A percentile compares a stretch with the other conserved stretches of the same genome.
Conservation (phyloP, 2,113 vertebrate genomes). For the Meles meles region DNA sequence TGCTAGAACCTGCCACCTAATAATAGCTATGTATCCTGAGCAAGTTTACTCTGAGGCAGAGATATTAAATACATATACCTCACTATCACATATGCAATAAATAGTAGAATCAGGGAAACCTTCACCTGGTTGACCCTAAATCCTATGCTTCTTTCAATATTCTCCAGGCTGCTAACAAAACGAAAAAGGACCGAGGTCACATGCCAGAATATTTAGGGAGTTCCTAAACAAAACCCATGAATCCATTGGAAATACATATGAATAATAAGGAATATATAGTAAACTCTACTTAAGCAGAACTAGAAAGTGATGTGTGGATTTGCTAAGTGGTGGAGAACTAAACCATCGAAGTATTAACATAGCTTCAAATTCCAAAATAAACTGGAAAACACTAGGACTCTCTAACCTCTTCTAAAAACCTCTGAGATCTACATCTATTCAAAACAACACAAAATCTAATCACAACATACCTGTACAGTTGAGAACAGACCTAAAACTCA, state of each 20-base stretch:
- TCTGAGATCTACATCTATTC: background rate
- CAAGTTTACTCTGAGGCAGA: background rate
- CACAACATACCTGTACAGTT: background rate
- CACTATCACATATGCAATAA: background rate
- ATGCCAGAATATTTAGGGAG: background rate
- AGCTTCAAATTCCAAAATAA: slow-evolving; percentile 14
- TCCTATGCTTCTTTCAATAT: background rate
- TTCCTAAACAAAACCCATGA: background rate
- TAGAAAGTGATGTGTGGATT: background rate
- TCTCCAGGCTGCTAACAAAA: background rate
- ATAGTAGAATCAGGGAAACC: background rate
- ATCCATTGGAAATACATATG: background rate
- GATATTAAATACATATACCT: background rate
- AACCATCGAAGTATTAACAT: slow-evolving; percentile 6
- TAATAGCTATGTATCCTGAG: background rate
- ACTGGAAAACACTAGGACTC: background rate
- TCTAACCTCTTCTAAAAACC: background rate
- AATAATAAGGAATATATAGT: background rate
- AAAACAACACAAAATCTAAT: background rate
- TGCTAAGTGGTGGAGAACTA: background rate
- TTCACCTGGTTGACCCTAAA: background rate
- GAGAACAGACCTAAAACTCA: background rate
- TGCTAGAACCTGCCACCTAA: background rate
- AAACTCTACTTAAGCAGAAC: slow-evolving; percentile 10
- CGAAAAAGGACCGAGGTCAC: background rate